Conservation (phyloP, 2,888 invertebrate genomes). For the Quadroppia sp. region DNA sequence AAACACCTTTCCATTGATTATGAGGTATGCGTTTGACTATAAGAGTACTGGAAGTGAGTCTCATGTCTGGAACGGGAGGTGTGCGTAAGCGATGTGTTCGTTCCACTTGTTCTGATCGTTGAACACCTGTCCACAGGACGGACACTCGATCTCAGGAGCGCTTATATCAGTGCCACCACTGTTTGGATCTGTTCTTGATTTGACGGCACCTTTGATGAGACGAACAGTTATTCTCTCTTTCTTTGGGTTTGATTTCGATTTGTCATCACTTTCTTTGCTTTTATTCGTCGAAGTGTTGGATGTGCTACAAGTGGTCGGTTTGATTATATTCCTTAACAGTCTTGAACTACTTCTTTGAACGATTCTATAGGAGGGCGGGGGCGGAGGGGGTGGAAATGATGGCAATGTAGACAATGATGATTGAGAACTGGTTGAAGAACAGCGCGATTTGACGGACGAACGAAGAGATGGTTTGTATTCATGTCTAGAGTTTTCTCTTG, state of each 20-base stretch:
- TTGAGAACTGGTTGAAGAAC: not conserved
- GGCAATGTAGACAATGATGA: not conserved
- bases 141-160: constrained; percentile 11
- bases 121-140: not conserved
- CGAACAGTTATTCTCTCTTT: not conserved
- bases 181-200: no score
- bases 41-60: no score
- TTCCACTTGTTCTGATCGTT: constrained; percentile 17
- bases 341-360: constrained; percentile 6
- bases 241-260: not conserved
- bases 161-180: not conserved
- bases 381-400: not conserved
- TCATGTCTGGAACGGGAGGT: not conserved
- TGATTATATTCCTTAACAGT: not conserved
- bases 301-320: not conserved
- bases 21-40: no score
- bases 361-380: not conserved
- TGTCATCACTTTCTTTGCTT: not conserved
- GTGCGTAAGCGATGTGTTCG: constrained; percentile 10
- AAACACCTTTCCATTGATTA: no score
- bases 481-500: not conserved
- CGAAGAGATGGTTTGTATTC: not conserved
- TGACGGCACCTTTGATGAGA: no score
- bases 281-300: not conserved
- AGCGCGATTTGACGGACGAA: not conserved